These are phyloP conservation scores for Sparus aurata DNA, from an alignment of 2,797 vertebrate genomes.

Conservation along the genomic window DNA sequence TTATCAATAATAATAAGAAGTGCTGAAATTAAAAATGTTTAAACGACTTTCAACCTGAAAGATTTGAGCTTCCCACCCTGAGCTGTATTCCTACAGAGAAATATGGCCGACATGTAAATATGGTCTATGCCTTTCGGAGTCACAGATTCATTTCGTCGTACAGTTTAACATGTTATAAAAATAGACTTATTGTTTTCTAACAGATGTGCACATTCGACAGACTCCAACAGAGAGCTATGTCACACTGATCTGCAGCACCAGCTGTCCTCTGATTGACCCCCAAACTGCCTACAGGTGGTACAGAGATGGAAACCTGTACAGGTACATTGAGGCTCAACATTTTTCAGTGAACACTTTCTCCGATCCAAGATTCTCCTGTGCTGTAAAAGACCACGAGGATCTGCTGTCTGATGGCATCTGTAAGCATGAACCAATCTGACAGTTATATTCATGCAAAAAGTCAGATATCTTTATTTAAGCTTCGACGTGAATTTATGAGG, in stretches of 20 bases:
- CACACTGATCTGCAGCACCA: slow-evolving; percentile 15
- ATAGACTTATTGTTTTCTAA: neutral
- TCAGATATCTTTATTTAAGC: no score
- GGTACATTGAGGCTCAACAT: neutral
- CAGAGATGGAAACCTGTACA: rapidly evolving
- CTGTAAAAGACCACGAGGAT: neutral
- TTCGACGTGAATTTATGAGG: no score
- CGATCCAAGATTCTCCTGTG: neutral
- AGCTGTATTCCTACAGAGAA: no score
- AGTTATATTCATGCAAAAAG: neutral
- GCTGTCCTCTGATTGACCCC: neutral
- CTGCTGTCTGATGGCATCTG: slow-evolving; percentile 22
- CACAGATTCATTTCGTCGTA: no score
- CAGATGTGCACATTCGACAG: slow-evolving; percentile 9
- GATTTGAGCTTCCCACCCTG: no score
- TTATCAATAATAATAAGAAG: no score
- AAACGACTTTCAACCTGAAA: no score
- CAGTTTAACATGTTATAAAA: neutral
- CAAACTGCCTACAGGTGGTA: slow-evolving; percentile 7
- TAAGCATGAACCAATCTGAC: slow-evolving; percentile 17
- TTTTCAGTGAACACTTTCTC: rapidly evolving
- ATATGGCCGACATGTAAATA: no score
- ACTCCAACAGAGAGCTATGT: rapidly evolving
- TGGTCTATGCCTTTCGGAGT: no score
- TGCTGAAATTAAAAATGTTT: no score